phyloP scores from a whole-genome alignment of 53 echinoderm and acorn worm species.

The Mesocentrotus franciscanus region DNA sequence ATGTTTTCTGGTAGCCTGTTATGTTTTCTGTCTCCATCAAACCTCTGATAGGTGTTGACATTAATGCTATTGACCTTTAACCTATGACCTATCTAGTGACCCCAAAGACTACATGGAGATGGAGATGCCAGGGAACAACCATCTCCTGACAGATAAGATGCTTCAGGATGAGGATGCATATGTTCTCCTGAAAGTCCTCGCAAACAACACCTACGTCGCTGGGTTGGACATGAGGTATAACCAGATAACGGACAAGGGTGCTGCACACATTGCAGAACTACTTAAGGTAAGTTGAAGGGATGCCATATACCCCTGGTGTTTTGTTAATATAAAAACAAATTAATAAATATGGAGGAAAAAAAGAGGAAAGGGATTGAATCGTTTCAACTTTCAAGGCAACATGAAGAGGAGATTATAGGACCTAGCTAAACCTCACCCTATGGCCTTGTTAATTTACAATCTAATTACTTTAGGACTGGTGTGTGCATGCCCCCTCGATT shows the following conservation, averaged over 20 bases:
- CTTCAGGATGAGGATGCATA: constrained; percentile 83
- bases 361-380: no score
- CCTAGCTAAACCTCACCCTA: no score
- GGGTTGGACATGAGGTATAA: constrained; percentile 88
- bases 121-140: constrained; percentile 88
- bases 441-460: no score
- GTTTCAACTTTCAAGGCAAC: no score
- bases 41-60: not conserved
- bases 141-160: constrained; percentile 85
- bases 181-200: constrained; percentile 80
- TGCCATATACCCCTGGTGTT: no score
- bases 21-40: not conserved
- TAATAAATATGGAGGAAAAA: no score
- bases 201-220: constrained; percentile 88
- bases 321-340: no score
- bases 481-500: no score
- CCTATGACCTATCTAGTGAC: constrained; percentile 72
- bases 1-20: not conserved
- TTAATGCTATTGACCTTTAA: constrained; percentile 2
- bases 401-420: no score
- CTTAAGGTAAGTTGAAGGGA: constrained; percentile 71
- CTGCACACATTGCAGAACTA: constrained; percentile 81
- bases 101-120: constrained; percentile 88
- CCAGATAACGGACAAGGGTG: constrained; percentile 88
- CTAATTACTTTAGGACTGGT: no score